Base-by-base conservation (phyloP, 1,140 invertebrate species). In the Drosophila rufa region DNA sequence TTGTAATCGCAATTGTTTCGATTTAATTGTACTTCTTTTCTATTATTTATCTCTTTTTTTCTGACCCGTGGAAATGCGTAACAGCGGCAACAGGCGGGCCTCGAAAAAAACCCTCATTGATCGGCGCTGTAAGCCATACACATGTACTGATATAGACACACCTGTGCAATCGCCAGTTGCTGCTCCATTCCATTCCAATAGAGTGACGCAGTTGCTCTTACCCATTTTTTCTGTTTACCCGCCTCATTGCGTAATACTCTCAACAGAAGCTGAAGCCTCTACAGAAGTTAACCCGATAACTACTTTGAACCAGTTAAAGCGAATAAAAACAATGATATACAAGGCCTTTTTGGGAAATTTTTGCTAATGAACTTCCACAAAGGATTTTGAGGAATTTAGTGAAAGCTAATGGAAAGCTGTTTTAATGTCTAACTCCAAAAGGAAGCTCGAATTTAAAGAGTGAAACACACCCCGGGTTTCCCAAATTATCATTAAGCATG, bases 1-100 rank as follows among this genome's bases (percentile, higher is more conserved):
- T 83, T 80, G 84, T 77, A 58, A 76, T 80, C 36, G 42, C 76
- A 77, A 87, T 86, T 86, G 83, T 86, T 86, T 87, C 69, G 71
- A 75, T 73, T 76, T 69, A 74, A 87, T 87, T 82, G 82, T 87
- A 59, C 61, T 71, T 62, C 48, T 45, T 65, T 66, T 67, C 56
- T 61, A 27, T 50, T 61, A 50, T 61, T 45, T 25, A 17, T 53
- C 47, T 65, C 42, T 45, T 45, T 47, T 66, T 57, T 74, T 42
- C 56, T 46, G 47, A 38, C 62, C 67, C 61, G 30, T 25, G 15
- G 30, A 59, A 78, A 66, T 58, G 71, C 57, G 42, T 70, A 69
- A 56, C 64, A 60, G 62, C 45, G 59, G 59, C 60, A 77, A 64
- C 62, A 64, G 61, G 58, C 68, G 65, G 40, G 38, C 51, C 25